Evolutionary conservation across 2,797 vertebrate species (phyloP), one percentile per base, ranked within the genome.

Genomic region (Parambassis ranga): DNA sequence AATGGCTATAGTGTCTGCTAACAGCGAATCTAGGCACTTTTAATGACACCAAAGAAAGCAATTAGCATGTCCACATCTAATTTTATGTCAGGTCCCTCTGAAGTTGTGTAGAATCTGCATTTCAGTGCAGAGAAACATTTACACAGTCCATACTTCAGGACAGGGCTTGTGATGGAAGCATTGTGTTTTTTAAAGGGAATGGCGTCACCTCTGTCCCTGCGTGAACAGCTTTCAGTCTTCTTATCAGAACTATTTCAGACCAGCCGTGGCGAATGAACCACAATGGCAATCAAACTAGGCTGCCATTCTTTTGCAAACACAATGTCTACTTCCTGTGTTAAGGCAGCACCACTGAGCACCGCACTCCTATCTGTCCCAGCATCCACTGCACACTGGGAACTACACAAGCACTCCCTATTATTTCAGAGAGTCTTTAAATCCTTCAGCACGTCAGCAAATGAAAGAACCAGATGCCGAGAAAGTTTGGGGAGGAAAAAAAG

Each of bases 301-400:
- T 39, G 59, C 69, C 58, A 81, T 81, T 83, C 71, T 81, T 70
- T 4, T 49, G n/a, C 5, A 7, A 71, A 73, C 68, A 81, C 75
- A 81, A 81, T 78, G 71, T 65, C 20, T 13, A 26, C 68, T 81
- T 83, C 81, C 81, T 83, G 67, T 38, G 7, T 48, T 16, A 50
- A 60, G 48, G 67, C 51, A 20, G 38, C 11, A 10, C n/a, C 7
- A 2, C 30, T 1, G 37, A 20, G 7, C n/a, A 0, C 42, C 1
- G 22, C 11, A 28, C 20, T 26, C 31, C 46, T 7, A 10, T 51
- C 72, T 7, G 38, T 55, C 49, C 18, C 63, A 38, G 28, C 47
- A 19, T 19, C 50, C 49, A 19, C 27, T 9, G 1, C 26, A 1
- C 2, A 28, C 36, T 3, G 6, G 39, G 31, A 58, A 35, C 49